Evolutionary conservation across 2,888 invertebrate genomes (phyloP).

Genomic region (Stictocephala bisonia): DNA sequence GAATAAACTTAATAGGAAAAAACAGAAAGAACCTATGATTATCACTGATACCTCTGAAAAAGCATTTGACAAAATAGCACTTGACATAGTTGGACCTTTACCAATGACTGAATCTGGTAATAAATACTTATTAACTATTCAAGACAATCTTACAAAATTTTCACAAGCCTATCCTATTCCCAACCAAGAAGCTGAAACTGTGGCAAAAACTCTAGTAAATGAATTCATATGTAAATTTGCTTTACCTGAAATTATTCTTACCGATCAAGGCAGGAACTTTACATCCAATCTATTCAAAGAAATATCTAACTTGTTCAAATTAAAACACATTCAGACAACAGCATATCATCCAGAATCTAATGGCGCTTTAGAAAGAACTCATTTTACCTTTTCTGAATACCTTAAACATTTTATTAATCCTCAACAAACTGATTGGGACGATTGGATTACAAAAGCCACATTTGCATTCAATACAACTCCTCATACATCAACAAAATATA

Average conservation of each 20-base stretch:
- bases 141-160: too few species aligned
- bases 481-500: neutral
- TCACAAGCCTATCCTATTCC: too few species aligned
- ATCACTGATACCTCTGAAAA: too few species aligned
- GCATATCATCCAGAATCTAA: conserved; percentile 22
- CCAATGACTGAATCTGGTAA: too few species aligned
- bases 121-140: too few species aligned
- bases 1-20: too few species aligned
- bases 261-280: neutral
- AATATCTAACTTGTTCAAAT: neutral
- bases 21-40: too few species aligned
- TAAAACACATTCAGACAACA: conserved; percentile 5
- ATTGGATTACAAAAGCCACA: neutral
- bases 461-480: neutral
- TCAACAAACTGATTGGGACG: neutral
- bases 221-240: conserved; percentile 14
- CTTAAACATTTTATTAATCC: neutral
- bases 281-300: neutral
- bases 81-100: too few species aligned
- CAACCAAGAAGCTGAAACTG: too few species aligned
- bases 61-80: too few species aligned
- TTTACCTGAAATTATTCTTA: neutral
- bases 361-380: conserved; percentile 11
- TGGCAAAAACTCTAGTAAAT: too few species aligned
- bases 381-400: neutral